A percentile compares a stretch with the other conserved stretches of the same genome.
These are phyloP conservation scores for Neocrepidodera transversa DNA, from an alignment of 2,888 invertebrate species.

Conservation along the genomic window DNA sequence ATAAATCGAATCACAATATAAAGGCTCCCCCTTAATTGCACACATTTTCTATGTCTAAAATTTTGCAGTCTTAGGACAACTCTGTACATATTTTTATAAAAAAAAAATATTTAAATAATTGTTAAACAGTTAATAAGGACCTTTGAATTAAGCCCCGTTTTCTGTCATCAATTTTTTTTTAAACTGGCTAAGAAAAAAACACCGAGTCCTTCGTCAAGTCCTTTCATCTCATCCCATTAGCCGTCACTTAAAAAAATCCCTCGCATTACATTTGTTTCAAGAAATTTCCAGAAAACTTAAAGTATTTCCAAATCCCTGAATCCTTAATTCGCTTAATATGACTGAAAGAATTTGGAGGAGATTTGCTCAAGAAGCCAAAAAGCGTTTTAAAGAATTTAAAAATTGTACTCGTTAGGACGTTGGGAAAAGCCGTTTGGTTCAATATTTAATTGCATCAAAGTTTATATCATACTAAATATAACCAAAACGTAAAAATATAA, in stretches of 20 bases:
- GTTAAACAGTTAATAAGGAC: too few relatives aligned
- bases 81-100: too few relatives aligned
- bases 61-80: too few relatives aligned
- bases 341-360: slow-evolving; percentile 45
- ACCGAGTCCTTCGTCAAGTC: slow-evolving; percentile 18
- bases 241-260: slow-evolving; percentile 31
- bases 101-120: too few relatives aligned
- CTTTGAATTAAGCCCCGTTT: too few relatives aligned
- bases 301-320: slow-evolving; percentile 38
- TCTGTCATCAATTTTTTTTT: background rate
- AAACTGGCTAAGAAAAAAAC: slow-evolving; percentile 1
- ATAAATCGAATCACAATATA: too few relatives aligned
- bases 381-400: slow-evolving; percentile 57
- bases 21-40: too few relatives aligned
- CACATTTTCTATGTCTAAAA: too few relatives aligned
- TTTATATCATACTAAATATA: too few relatives aligned
- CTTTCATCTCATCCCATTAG: slow-evolving; percentile 34
- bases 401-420: slow-evolving; percentile 58
- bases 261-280: slow-evolving; percentile 42
- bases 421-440: slow-evolving; percentile 1
- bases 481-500: too few relatives aligned
- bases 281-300: slow-evolving; percentile 35
- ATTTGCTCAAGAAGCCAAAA: slow-evolving; percentile 57
- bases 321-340: slow-evolving; percentile 52
- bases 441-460: too few relatives aligned